These are phyloP conservation scores for Myotis brandtii DNA, from an alignment of 2,113 vertebrate genomes.

Conservation along the genomic window DNA sequence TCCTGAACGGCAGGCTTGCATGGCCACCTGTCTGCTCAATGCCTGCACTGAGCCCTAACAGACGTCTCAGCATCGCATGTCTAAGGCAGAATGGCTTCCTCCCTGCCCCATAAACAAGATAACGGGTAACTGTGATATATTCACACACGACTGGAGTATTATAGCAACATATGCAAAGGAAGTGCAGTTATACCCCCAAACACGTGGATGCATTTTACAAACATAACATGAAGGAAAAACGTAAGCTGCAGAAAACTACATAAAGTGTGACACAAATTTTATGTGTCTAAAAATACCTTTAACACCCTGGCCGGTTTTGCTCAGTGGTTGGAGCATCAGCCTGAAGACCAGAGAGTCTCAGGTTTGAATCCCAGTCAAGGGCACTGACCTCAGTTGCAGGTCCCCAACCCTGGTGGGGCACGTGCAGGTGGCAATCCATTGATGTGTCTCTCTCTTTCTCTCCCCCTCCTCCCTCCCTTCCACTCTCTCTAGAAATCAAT, in stretches of 20 bases:
- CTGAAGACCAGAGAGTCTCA: too few relatives aligned
- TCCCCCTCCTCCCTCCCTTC: too few relatives aligned
- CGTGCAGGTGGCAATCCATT: too few relatives aligned
- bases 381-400: too few relatives aligned
- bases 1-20: not conserved
- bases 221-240: not conserved
- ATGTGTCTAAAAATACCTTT: not conserved
- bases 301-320: too few relatives aligned
- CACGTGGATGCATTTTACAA: not conserved
- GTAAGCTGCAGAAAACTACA: not conserved
- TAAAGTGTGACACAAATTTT: not conserved
- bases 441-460: too few relatives aligned
- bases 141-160: not conserved
- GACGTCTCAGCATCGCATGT: not conserved
- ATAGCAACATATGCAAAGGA: not conserved
- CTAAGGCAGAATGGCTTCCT: not conserved
- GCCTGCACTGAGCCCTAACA: not conserved
- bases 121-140: rapidly evolving
- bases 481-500: too few relatives aligned
- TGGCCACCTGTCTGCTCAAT: not conserved
- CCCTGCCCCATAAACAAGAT: not conserved
- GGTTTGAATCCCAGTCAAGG: too few relatives aligned
- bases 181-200: not conserved
- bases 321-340: too few relatives aligned
- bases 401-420: too few relatives aligned